Evolutionary conservation across 2,888 invertebrate genomes (phyloP), one percentile per base, ranked within the genome.

Genomic region (Apamea anceps): DNA sequence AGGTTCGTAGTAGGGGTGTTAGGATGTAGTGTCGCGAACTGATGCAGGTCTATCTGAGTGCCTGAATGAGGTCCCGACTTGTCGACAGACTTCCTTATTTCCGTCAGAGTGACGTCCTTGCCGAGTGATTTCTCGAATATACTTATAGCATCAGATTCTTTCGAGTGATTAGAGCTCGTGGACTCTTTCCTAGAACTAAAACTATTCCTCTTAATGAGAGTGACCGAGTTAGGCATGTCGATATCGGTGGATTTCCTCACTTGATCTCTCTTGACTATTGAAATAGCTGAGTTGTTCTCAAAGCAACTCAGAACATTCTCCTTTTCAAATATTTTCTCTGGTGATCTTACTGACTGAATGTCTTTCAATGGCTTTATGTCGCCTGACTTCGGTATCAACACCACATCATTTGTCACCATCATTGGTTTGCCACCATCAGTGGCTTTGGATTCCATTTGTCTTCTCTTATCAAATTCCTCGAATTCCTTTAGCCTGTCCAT

Each of bases 231-330:
- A 28, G 97, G 95, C 63, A 95, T 90, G 79, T 97, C 97, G n/a
- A 97, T 92, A 77, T 97, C 97, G 68, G 96, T 91, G 25, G 97
- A 97, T 84, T 94, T 96, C 75, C 97, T 94, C 8, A 94, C 95
- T 85, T 96, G 96, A 90, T 97, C 97, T 87, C 97, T 94, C 86
- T 97, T 97, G 18, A 97, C 95, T 90, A 97, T 96, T 77, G 97
- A 97, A 87, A 97, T 97, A 54, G 97, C 97, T 2, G 97, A 96
- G 90, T 97, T 97, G 85, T 97, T 97, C 91, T 97, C 97, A 86
- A 97, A 97, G 87, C 97, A 97, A 88, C 96, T 97, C 57, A 97
- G 90, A 37, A 97, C 94, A 89, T 96, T 97, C 86, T 97, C 97
- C 84, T 97, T 97, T 89, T 96, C 95, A 48, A 96, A 91, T 63